phyloP scores from a whole-genome alignment of 2,888 invertebrate genomes.

The Emesis castigata region DNA sequence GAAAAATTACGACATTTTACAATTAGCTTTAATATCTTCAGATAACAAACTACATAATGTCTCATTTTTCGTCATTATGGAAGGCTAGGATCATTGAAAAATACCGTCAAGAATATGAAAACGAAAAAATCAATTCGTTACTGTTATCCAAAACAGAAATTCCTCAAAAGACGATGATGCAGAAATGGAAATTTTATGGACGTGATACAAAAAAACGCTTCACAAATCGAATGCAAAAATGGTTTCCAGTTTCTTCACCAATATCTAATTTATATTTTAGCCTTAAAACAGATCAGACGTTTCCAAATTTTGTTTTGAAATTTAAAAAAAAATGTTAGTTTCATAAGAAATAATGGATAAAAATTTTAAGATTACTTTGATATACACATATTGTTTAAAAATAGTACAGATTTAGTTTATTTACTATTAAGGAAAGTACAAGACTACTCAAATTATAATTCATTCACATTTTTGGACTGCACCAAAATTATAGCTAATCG shows the following conservation, averaged over 20 bases:
- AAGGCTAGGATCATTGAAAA: conserved; percentile 87
- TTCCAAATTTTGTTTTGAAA: conserved; percentile 89
- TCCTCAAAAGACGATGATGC: conserved; percentile 79
- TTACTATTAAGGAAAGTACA: not conserved
- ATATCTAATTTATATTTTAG: conserved; percentile 76
- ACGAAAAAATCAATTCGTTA: conserved; percentile 88
- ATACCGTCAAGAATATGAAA: conserved; percentile 82
- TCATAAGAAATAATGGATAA: no score
- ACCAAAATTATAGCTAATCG: not conserved
- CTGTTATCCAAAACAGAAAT: conserved; percentile 79
- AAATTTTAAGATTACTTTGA: no score
- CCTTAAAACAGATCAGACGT: conserved; percentile 82
- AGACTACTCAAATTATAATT: not conserved
- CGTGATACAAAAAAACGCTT: conserved; percentile 78
- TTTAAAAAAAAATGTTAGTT: no score
- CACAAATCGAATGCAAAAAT: conserved; percentile 76
- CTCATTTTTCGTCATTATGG: conserved; percentile 87
- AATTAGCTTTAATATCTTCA: not conserved
- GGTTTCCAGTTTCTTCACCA: conserved; percentile 79
- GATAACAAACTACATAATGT: conserved; percentile 76
- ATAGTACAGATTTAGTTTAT: not conserved
- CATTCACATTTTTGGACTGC: not conserved
- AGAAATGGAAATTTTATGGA: conserved; percentile 83
- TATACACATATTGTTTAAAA: no score
- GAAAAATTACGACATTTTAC: not conserved